phyloP scores from a whole-genome alignment of 2,113 vertebrate genomes.

The Scomber japonicus region DNA sequence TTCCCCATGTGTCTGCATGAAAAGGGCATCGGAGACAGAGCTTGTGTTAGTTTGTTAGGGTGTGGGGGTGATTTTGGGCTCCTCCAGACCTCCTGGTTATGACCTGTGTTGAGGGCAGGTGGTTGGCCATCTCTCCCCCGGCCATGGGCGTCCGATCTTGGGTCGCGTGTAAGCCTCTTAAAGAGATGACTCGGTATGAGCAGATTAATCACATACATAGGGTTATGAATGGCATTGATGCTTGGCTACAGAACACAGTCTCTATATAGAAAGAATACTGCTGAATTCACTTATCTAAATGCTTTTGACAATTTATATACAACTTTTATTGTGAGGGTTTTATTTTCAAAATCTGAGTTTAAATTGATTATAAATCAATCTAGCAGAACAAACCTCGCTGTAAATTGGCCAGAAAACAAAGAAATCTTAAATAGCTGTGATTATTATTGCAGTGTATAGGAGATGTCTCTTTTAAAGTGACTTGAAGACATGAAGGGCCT shows the following conservation, averaged over 20 bases:
- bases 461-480: neutral
- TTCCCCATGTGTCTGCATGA: slow-evolving; percentile 38
- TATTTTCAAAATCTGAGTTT: too few relatives aligned
- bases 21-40: slow-evolving; percentile 21
- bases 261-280: too few relatives aligned
- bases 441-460: neutral
- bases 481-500: neutral
- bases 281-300: too few relatives aligned
- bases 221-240: neutral
- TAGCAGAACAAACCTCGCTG: too few relatives aligned
- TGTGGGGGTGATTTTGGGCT: slow-evolving; percentile 15
- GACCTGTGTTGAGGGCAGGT: slow-evolving; percentile 67
- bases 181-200: neutral
- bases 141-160: slow-evolving; percentile 4
- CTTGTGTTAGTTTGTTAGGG: slow-evolving; percentile 3
- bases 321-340: too few relatives aligned
- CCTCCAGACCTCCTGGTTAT: slow-evolving; percentile 43
- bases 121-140: slow-evolving; percentile 38
- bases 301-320: too few relatives aligned
- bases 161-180: neutral
- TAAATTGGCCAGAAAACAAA: too few relatives aligned
- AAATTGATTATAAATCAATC: too few relatives aligned
- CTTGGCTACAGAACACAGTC: neutral
- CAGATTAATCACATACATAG: neutral
- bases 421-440: neutral